These are phyloP conservation scores for Eurystomus glaucurus DNA, from an alignment of 2,797 vertebrate genomes.

Conservation along the genomic window DNA sequence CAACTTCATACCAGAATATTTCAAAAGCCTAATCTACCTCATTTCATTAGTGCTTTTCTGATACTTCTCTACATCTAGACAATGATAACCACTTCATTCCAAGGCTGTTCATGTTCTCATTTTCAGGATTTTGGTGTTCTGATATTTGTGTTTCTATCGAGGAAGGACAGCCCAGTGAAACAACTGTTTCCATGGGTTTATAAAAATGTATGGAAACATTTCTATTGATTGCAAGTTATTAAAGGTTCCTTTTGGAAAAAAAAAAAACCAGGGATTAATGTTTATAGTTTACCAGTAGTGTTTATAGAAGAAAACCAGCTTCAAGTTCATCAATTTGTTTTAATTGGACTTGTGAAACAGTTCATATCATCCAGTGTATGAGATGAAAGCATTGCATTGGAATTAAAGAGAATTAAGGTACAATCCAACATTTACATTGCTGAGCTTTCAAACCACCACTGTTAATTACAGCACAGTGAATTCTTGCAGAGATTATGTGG, in stretches of 20 bases:
- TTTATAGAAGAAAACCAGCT: neutral
- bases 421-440: neutral
- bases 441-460: neutral
- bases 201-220: neutral
- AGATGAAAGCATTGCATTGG: neutral
- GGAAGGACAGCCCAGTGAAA: neutral
- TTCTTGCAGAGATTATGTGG: neutral
- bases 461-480: neutral
- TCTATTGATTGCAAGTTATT: neutral
- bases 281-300: neutral
- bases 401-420: neutral
- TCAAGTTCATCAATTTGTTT: neutral
- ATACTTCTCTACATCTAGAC: neutral
- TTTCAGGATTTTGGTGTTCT: neutral
- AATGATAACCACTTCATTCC: neutral
- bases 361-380: neutral
- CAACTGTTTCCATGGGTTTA: neutral
- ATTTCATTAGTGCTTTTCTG: neutral
- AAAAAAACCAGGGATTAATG: neutral
- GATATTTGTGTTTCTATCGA: neutral
- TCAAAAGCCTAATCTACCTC: neutral
- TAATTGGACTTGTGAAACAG: neutral
- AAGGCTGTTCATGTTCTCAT: neutral
- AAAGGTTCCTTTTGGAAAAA: neutral
- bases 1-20: neutral